Evolutionary conservation across 2,113 vertebrate genomes (phyloP).

Genomic region (Pan paniscus): DNA sequence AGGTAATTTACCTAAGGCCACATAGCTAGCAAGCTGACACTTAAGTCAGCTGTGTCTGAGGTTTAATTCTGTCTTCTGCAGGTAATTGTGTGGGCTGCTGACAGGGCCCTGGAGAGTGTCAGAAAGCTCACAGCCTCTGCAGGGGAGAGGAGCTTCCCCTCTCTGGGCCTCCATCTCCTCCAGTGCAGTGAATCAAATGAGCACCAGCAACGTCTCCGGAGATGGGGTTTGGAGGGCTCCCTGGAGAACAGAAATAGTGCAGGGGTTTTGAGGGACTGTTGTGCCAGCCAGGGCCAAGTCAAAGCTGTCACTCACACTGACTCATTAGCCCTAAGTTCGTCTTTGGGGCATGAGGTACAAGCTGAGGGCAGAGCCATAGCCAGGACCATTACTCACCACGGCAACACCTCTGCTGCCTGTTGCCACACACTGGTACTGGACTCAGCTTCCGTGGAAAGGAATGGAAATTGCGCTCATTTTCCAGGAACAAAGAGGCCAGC

Average conservation of each 20-base stretch:
- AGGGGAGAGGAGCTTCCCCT: neutral
- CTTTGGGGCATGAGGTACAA: slow-evolving; percentile 56
- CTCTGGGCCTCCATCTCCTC: neutral
- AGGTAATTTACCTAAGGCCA: neutral
- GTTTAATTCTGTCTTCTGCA: slow-evolving; percentile 7
- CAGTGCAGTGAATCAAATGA: neutral
- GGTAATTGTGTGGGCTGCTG: neutral
- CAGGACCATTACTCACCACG: slow-evolving; percentile 73
- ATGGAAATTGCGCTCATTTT: slow-evolving; percentile 73
- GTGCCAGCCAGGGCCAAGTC: neutral
- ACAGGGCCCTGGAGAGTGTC: neutral
- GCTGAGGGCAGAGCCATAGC: slow-evolving; percentile 47
- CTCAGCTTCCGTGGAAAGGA: slow-evolving; percentile 53
- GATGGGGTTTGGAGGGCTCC: neutral
- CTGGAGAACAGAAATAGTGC: neutral
- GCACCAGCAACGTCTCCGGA: neutral
- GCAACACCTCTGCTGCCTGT: slow-evolving; percentile 55
- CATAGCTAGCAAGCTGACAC: neutral
- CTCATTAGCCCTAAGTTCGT: slow-evolving; percentile 66
- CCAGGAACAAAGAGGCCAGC: slow-evolving; percentile 63
- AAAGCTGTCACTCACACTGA: neutral
- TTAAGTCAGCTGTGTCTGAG: neutral
- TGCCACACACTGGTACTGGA: neutral
- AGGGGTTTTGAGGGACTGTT: neutral
- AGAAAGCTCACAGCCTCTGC: neutral